Conservation (phyloP, 2,797 vertebrate genomes). For the Phaenicophaeus curvirostris region DNA sequence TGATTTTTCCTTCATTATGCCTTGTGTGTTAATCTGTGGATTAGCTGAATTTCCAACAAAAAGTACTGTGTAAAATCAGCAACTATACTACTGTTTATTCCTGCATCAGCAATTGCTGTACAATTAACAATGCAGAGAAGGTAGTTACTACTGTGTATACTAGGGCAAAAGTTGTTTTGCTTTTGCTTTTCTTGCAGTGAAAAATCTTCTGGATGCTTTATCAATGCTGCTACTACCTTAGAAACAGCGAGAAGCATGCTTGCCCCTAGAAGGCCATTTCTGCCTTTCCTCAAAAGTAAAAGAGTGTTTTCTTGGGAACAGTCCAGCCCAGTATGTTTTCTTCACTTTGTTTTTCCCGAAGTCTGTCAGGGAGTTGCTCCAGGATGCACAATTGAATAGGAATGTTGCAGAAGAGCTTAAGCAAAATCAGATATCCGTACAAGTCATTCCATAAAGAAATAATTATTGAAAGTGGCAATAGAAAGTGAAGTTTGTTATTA, state of each 20-base stretch:
- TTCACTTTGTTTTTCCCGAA: neutral
- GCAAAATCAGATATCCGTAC: neutral
- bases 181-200: neutral
- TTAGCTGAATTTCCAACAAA: conserved; percentile 10
- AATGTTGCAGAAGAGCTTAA: neutral
- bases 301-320: neutral
- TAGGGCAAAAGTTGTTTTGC: neutral
- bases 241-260: neutral
- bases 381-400: neutral
- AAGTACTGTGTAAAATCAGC: neutral
- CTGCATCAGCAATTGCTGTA: neutral
- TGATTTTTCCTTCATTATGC: neutral
- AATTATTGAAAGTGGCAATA: neutral
- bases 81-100: neutral
- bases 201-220: neutral
- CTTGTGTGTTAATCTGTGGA: neutral
- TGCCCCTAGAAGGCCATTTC: neutral
- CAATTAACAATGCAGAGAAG: neutral
- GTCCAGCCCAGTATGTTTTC: neutral
- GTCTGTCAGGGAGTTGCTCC: neutral
- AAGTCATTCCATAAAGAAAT: neutral
- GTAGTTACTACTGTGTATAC: neutral
- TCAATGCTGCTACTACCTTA: neutral
- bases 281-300: neutral
- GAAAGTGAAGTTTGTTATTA: neutral